Conservation (phyloP, 35 echinoderm and acorn worm species). For the Patiria miniata region DNA sequence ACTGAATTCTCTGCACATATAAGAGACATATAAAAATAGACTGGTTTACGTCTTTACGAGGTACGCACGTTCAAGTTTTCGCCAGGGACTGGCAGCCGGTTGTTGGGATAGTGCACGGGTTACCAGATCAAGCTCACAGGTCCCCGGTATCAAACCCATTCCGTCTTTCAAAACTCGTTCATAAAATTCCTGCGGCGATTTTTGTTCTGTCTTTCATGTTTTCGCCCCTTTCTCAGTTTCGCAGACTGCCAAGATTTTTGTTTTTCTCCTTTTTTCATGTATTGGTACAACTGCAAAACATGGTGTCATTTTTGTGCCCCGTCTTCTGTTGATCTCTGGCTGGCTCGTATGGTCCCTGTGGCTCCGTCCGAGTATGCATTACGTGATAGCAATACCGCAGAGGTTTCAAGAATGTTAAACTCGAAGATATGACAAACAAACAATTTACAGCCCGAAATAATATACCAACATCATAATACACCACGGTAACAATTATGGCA, state of each 20-base stretch:
- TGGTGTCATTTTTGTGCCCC: too few relatives aligned
- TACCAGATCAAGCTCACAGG: background rate
- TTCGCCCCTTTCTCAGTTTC: too few relatives aligned
- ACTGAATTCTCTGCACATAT: background rate
- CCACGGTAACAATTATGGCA: background rate
- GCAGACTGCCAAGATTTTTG: too few relatives aligned
- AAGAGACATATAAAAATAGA: slow-evolving; percentile 9
- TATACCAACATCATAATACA: background rate
- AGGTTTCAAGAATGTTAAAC: slow-evolving; percentile 2
- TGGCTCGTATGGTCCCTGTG: background rate
- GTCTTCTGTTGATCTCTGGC: too few relatives aligned
- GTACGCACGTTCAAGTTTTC: background rate
- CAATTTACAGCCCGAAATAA: slow-evolving; percentile 1
- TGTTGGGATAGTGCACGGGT: background rate
- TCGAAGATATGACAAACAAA: slow-evolving; percentile 15
- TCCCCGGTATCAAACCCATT: background rate
- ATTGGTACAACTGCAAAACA: too few relatives aligned
- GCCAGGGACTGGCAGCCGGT: background rate
- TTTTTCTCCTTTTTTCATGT: too few relatives aligned
- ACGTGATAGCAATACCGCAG: slow-evolving; percentile 1
- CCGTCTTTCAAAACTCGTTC: background rate
- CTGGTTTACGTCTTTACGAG: slow-evolving; percentile 22
- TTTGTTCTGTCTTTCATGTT: background rate
- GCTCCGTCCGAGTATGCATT: background rate
- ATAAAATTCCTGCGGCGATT: background rate